These are phyloP conservation scores for Tragelaphus scriptus DNA, from an alignment of 2,113 vertebrate genomes.

Conservation along the genomic window DNA sequence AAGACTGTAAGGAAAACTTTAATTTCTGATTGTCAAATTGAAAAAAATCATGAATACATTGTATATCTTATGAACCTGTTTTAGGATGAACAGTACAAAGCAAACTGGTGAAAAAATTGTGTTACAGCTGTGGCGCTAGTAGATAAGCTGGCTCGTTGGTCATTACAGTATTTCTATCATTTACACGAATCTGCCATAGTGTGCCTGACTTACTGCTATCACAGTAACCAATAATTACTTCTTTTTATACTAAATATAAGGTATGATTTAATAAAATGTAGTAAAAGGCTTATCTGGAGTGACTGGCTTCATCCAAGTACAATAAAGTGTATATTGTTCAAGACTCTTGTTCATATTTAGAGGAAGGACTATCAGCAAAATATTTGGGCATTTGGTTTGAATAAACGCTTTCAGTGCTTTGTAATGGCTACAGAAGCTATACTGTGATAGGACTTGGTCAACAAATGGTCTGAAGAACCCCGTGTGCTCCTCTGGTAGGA, in stretches of 20 bases:
- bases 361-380: background rate
- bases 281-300: background rate
- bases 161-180: background rate
- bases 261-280: background rate
- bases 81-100: background rate
- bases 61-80: background rate
- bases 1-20: background rate
- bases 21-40: background rate
- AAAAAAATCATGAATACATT: background rate
- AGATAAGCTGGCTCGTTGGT: background rate
- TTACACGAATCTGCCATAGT: background rate
- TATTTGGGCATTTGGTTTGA: background rate
- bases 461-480: background rate
- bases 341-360: background rate
- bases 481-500: background rate
- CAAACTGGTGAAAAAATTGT: background rate
- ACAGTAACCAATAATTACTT: background rate
- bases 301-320: background rate
- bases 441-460: background rate
- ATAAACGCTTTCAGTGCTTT: background rate
- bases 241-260: background rate
- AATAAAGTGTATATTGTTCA: background rate
- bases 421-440: background rate
- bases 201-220: background rate
- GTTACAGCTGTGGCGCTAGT: background rate